Evolutionary conservation across 2,888 invertebrate species (phyloP), one percentile per base, ranked within the genome.

Genomic region (Spialia ferax): DNA sequence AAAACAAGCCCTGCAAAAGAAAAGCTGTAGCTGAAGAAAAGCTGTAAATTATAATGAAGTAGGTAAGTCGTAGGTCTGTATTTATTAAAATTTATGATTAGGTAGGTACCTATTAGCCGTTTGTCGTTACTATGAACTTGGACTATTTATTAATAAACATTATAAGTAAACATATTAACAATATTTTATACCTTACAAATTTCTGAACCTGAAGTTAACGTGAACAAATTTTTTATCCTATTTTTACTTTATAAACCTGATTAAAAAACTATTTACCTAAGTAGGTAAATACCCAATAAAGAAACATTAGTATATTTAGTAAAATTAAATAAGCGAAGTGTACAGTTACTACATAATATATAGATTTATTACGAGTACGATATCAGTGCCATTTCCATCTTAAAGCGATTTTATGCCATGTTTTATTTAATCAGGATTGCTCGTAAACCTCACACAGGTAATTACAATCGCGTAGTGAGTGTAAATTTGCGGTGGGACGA

Each of bases 401-500:
- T 68, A 78, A 78, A 81, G 81, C 79, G 75, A 79, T 83, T 86
- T 85, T 77, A 88, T 83, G 83, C 82, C 81, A 85, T 85, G 87
- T 89, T 88, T 90, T 88, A 88, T 89, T 87, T 87, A 88, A 91
- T 89, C 88, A 87, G 85, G 82, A 84, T 81, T 78, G 75, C 80
- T 80, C 78, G 86, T 92, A 90, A 93, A 92, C 78, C 80, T 74
- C 75, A 78, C 77, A 74, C 72, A 76, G 85, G 87, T 87, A 92
- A 92, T 92, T 92, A 91, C 91, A 88, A 82, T 81, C 80, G 76
- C 74, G 82, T 87, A 89, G 88, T 87, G 85, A 91, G 92, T 92
- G 91, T 92, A 92, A 91, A 91, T 91, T 84, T 88, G 88, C 83
- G 79, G 84, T 85, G 77, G 84, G 77, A 82, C 82, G 82, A 86